Percentiles rank a stretch among this genome's conserved stretches.
phyloP scores from a whole-genome alignment of 2,888 invertebrate species.

The Acanthosepion pharaonis region DNA sequence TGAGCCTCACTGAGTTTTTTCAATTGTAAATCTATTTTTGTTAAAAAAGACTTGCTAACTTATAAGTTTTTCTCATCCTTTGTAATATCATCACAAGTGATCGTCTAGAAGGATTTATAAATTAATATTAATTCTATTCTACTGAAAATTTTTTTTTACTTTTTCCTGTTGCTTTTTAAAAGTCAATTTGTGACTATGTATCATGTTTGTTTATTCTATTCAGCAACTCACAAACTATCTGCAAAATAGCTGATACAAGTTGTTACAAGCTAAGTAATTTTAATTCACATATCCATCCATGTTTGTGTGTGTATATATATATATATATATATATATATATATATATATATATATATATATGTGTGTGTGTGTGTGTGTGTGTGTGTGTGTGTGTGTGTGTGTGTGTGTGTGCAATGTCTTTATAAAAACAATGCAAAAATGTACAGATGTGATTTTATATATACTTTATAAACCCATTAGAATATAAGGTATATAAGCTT shows the following conservation, averaged over 20 bases:
- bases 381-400: no score
- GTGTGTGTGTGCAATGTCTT: no score
- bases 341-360: no score
- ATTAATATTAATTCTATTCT: not conserved
- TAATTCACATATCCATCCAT: not conserved
- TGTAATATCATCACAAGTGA: not conserved
- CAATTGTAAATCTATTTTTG: not conserved
- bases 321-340: no score
- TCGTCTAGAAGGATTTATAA: not conserved
- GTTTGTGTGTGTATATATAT: not conserved
- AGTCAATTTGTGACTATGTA: not conserved
- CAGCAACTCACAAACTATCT: not conserved
- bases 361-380: no score
- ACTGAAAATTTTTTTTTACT: not conserved
- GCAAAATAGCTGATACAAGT: not conserved
- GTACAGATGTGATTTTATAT: not conserved
- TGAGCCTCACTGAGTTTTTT: no score
- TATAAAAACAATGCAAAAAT: not conserved
- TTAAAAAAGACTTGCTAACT: not conserved
- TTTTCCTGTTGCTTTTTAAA: not conserved
- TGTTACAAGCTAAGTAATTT: not conserved
- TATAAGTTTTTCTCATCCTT: not conserved
- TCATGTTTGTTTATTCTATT: not conserved
- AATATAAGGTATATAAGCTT: no score
- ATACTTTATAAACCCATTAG: not conserved